Evolutionary conservation across 2,888 invertebrate genomes (phyloP).

Genomic region (Calliopum simillimum): DNA sequence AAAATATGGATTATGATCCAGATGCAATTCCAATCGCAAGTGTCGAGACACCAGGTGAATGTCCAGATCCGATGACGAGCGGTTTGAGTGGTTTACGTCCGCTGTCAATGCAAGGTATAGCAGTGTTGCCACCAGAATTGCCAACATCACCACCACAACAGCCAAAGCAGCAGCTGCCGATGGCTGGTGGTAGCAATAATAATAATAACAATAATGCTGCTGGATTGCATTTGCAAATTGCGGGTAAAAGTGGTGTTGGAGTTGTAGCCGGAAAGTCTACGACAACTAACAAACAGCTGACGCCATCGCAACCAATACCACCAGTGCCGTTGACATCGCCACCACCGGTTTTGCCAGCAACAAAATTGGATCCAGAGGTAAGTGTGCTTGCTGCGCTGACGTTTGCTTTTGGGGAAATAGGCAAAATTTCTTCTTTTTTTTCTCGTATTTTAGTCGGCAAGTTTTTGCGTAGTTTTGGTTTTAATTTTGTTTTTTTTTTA

Average conservation of each 20-base stretch:
- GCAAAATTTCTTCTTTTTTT: conserved; percentile 21
- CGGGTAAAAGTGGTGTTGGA: conserved; percentile 43
- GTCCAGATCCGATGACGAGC: conserved; percentile 79
- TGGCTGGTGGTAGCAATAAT: conserved; percentile 31
- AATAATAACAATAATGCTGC: conserved; percentile 46
- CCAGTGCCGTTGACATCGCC: conserved; percentile 63
- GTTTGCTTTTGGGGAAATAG: background rate
- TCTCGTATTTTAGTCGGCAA: background rate
- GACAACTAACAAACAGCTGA: conserved; percentile 68
- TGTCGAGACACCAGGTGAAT: conserved; percentile 80
- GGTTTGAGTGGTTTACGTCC: conserved; percentile 86
- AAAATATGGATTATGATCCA: conserved; percentile 66
- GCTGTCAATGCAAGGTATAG: conserved; percentile 73
- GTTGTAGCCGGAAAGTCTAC: conserved; percentile 61
- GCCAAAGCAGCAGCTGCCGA: conserved; percentile 37
- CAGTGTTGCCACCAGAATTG: conserved; percentile 70
- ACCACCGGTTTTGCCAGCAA: conserved; percentile 50
- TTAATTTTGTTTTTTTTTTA: background rate
- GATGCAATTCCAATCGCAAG: conserved; percentile 65
- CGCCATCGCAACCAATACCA: conserved; percentile 68
- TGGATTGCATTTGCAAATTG: conserved; percentile 51
- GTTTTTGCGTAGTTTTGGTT: background rate
- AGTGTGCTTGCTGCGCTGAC: conserved; percentile 49
- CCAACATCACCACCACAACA: conserved; percentile 41
- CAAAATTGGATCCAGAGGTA: conserved; percentile 73